Evolutionary conservation across 35 echinoderm and acorn worm species (phyloP).

Genomic region (Patiria miniata): DNA sequence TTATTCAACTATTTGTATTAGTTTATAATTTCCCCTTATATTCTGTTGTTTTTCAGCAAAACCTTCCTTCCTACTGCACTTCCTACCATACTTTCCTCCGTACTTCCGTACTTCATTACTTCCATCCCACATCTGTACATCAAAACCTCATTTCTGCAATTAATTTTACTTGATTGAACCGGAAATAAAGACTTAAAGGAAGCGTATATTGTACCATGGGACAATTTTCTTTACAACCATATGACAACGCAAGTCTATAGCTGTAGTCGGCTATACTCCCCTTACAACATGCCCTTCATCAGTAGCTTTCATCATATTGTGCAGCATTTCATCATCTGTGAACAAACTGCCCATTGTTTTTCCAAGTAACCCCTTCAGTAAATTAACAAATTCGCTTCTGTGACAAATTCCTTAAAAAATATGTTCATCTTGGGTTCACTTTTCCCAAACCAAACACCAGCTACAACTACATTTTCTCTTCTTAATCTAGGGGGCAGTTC

Average conservation of each 20-base stretch:
- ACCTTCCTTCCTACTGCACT: too few species aligned
- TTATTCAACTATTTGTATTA: too few species aligned
- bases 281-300: slow-evolving; percentile 13
- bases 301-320: slow-evolving; percentile 35
- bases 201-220: too few species aligned
- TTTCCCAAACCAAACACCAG: slow-evolving; percentile 74
- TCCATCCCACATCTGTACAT: too few species aligned
- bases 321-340: slow-evolving; percentile 56
- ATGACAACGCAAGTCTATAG: slow-evolving; percentile 49
- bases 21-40: too few species aligned
- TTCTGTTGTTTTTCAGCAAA: too few species aligned
- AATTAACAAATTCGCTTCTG: slow-evolving; percentile 40
- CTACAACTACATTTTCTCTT: slow-evolving; percentile 51
- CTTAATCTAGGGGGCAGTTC: slow-evolving; percentile 51
- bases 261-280: slow-evolving; percentile 51
- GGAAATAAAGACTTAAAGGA: too few species aligned
- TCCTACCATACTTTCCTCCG: too few species aligned
- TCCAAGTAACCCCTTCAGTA: slow-evolving; percentile 45
- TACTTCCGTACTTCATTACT: too few species aligned
- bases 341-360: slow-evolving; percentile 25
- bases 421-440: slow-evolving; percentile 58
- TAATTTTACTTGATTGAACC: too few species aligned
- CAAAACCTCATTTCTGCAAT: too few species aligned
- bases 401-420: slow-evolving; percentile 53
- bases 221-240: too few species aligned